phyloP scores from a whole-genome alignment of 2,113 vertebrate genomes.

The Cavia porcellus region DNA sequence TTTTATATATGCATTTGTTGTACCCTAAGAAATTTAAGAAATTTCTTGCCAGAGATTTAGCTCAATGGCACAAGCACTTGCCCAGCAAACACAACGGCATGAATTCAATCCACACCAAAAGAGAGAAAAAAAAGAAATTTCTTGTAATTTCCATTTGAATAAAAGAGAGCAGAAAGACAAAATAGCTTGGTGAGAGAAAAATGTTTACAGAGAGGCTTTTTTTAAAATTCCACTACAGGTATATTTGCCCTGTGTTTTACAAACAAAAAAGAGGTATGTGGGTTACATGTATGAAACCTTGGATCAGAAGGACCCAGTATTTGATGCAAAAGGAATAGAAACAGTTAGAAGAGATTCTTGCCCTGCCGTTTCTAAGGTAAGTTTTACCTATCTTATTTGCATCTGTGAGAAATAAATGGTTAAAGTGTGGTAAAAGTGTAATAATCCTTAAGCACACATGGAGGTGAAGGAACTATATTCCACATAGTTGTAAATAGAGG shows the following conservation, averaged over 20 bases:
- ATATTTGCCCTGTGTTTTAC: constrained; percentile 97
- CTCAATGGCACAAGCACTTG: no score
- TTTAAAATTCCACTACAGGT: constrained; percentile 89
- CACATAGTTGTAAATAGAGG: neutral
- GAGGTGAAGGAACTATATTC: neutral
- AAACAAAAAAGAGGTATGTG: constrained; percentile 99
- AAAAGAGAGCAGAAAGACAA: neutral
- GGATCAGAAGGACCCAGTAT: constrained; percentile 97
- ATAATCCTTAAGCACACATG: neutral
- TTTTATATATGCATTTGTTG: neutral
- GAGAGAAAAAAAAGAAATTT: no score
- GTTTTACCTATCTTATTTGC: constrained; percentile 28
- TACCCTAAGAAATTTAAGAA: neutral
- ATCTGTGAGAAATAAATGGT: constrained; percentile 15
- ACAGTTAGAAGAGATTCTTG: constrained; percentile 97
- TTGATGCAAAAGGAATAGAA: constrained; percentile 99
- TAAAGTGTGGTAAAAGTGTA: neutral
- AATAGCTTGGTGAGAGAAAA: neutral
- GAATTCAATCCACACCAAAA: no score
- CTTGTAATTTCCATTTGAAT: constrained; percentile 45
- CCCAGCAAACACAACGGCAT: no score
- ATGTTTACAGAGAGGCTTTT: constrained; percentile 28
- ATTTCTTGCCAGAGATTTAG: neutral
- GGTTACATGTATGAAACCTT: constrained; percentile 99
- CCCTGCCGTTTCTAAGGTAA: constrained; percentile 99